Evolutionary conservation across 2,888 invertebrate species (phyloP), one percentile per base, ranked within the genome.

Genomic region (Lordiphosa fenestrarum): DNA sequence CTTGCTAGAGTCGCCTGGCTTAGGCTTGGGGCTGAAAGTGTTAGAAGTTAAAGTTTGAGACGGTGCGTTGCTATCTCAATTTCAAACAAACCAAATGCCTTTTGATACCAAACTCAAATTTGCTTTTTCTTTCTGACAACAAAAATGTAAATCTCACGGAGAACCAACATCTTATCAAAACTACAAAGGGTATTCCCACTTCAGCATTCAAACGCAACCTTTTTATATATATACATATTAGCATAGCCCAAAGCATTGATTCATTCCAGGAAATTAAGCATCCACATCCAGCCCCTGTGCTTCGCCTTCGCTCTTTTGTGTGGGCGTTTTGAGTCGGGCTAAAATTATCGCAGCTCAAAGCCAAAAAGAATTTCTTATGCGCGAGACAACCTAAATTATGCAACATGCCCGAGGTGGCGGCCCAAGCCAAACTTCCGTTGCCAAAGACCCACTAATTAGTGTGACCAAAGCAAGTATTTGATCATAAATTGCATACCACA

Each of bases 321-420:
- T 86, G 77, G 84, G 84, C 85, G 84, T 86, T 82, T 62, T 72
- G 71, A n/a, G 54, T 54, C 50, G 33, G 40, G 57, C 49, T 12
- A 36, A 49, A 49, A 49, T 49, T 37, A 49, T 49, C 49, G 37
- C 46, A 30, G 30, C 60, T 38, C 50, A 33, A 50, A 42, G 61
- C 9, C 30, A 9, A 30, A 30, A 30, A 30, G 41, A 61, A 66
- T 61, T 60, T 30, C 44, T 56, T 63, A 37, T 63, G 52, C 50
- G 52, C 25, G 48, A 53, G 39, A 65, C 71, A 84, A 81, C 77
- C 81, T 84, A 73, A 77, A 84, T 77, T 84, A 78, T 78, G 77
- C 84, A 81, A 65, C 62, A 47, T 6, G 77, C 61, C 77, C 62
- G 56, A n/a, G n/a, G n/a, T 59, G 66, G 67, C 68, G 12, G 44